phyloP scores from a whole-genome alignment of 37 sponge, comb jelly and placozoan species.

The Diacarnus erythraeanus region DNA sequence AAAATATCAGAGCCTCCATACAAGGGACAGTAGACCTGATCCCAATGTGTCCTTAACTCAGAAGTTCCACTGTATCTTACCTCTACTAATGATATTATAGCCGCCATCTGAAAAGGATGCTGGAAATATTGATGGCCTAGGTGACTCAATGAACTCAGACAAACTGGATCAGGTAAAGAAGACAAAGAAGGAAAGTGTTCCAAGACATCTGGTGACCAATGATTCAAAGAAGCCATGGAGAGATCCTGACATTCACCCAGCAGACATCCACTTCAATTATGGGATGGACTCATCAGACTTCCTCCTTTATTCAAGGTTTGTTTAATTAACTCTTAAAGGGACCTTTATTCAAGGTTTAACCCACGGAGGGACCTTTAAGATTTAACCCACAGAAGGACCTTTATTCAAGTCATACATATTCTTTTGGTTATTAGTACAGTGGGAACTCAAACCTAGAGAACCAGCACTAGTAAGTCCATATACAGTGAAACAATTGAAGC shows the following conservation, averaged over 20 bases:
- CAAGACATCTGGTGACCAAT: neutral
- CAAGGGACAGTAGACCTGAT: too few species aligned
- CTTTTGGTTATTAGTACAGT: too few species aligned
- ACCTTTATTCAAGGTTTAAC: neutral
- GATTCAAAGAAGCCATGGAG: constrained; percentile 30
- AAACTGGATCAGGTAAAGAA: neutral
- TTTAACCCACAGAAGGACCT: too few species aligned
- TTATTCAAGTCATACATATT: too few species aligned
- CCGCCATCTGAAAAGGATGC: neutral
- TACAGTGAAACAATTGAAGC: too few species aligned
- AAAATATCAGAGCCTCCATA: too few species aligned
- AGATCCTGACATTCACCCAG: constrained; percentile 32
- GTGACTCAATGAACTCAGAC: neutral
- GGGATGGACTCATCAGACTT: neutral
- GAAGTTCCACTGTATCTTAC: neutral
- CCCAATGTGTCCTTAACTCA: too few species aligned
- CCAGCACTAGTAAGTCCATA: too few species aligned
- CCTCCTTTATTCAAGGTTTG: neutral
- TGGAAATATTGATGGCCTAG: neutral
- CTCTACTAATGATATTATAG: neutral
- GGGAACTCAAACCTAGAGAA: too few species aligned
- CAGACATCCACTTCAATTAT: constrained; percentile 25
- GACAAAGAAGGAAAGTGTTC: neutral
- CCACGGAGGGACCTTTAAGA: too few species aligned
- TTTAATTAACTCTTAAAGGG: neutral